Evolutionary conservation across 2,113 vertebrate genomes (phyloP), one percentile per base, ranked within the genome.

Genomic region (Nesogale talazaci): DNA sequence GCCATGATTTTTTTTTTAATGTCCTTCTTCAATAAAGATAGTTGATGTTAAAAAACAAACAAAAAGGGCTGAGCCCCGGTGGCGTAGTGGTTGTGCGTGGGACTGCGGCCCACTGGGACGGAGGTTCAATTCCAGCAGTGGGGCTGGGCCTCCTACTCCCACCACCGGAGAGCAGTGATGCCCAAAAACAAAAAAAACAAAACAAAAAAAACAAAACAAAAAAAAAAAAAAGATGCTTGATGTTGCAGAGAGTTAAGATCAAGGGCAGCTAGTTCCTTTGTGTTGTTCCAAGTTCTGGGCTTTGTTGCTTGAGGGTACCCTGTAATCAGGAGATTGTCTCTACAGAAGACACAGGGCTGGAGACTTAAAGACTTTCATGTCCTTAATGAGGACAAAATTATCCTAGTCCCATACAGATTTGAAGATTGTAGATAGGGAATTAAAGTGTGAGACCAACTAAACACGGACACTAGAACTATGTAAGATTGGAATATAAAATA

Each of bases 381-480:
- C 25, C 74, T 15, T 2, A 69, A 63, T 12, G 69, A 88, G 59
- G 79, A 59, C 56, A 25, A 72, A 31, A 77, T 23, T n/a, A 42
- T 92, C 65, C 27, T 72, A 83, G 5, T 87, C 52, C 20, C 52
- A 1, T 75, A 36, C 9, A 29, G 1, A 69, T 14, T 12, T 92
- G 86, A 17, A 90, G 25, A 69, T 74, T 38, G 56, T 85, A 81
- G 86, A 86, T 56, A 75, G 59, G 38, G 85, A 91, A 72, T 82
- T 70, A 91, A 2, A 87, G 52, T 77, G 31, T 52, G 29, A 77
- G 74, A 46, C 42, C 27, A 77, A 7, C 10, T 83, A 46, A 72
- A 63, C n/a, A 63, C 20, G 83, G 46, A 80, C 72, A 23, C 7
- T 88, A 79, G 82, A 90, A 87, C 86, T 69, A 86, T 27, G 81